phyloP scores from a whole-genome alignment of 2,797 vertebrate genomes.

The Syngnathus rostellatus region DNA sequence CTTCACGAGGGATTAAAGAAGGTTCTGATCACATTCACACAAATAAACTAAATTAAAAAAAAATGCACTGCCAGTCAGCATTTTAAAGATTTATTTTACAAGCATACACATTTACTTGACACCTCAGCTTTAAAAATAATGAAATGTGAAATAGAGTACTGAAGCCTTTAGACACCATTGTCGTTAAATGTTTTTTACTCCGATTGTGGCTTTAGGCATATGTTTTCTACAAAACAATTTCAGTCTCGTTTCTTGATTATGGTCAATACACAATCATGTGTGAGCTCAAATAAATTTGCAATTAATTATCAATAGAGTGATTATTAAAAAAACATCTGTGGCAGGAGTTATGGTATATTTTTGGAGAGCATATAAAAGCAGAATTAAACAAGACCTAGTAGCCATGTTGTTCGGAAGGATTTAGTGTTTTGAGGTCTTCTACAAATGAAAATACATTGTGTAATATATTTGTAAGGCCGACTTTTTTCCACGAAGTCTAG shows the following conservation, averaged over 20 bases:
- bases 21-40: neutral
- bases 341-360: slow-evolving; percentile 55
- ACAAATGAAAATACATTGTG: slow-evolving; percentile 45
- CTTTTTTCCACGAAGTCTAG: slow-evolving; percentile 52
- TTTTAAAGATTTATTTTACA: neutral
- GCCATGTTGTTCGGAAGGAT: slow-evolving; percentile 48
- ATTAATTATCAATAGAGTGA: slow-evolving; percentile 53
- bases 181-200: neutral
- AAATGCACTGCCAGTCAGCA: neutral
- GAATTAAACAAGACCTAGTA: slow-evolving; percentile 52
- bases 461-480: slow-evolving; percentile 45
- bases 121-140: neutral
- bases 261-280: slow-evolving; percentile 44
- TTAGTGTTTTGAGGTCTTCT: slow-evolving; percentile 50
- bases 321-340: slow-evolving; percentile 47
- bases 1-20: neutral
- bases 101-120: neutral
- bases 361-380: slow-evolving; percentile 38
- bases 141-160: neutral
- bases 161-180: neutral
- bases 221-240: neutral
- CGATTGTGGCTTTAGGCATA: too few species aligned
- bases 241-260: slow-evolving; percentile 32
- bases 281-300: slow-evolving; percentile 41
- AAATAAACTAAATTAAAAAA: too few species aligned